Conservation (phyloP, 1,140 invertebrate genomes). For the Listronotus oregonensis region DNA sequence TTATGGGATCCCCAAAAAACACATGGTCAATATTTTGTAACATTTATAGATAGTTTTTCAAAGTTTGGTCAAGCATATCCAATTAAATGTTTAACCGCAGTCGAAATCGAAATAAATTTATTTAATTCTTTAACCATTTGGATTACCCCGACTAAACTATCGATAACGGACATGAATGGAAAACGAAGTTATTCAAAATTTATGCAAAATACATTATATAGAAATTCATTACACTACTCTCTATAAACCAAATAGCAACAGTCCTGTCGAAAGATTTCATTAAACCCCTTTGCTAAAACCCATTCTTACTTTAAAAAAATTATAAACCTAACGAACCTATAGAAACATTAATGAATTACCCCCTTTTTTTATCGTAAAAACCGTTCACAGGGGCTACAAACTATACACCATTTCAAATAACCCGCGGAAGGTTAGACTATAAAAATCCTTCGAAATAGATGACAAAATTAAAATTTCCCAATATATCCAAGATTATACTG, state of each 20-base stretch:
- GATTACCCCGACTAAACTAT: neutral
- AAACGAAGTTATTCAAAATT: constrained; percentile 6
- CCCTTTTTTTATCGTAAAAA: constrained; percentile 13
- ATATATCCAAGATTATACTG: too few relatives aligned
- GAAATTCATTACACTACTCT: constrained; percentile 15
- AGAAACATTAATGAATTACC: constrained; percentile 4
- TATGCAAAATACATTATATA: constrained; percentile 13
- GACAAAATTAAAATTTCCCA: too few relatives aligned
- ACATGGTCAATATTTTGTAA: neutral
- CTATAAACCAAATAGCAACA: constrained; percentile 6
- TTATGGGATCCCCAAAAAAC: constrained; percentile 45
- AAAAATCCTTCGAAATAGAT: neutral
- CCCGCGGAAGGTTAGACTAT: neutral
- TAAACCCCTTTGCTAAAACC: neutral
- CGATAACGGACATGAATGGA: constrained; percentile 16
- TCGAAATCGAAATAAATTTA: constrained; percentile 11
- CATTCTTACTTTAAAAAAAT: neutral
- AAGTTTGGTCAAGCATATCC: constrained; percentile 21
- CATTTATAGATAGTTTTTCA: constrained; percentile 13
- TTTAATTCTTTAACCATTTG: constrained; percentile 1
- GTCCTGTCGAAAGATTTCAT: constrained; percentile 14
- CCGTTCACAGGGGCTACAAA: neutral
- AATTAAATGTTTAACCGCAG: neutral
- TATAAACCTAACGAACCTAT: constrained; percentile 7
- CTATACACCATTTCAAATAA: neutral